These are phyloP conservation scores for Nothura maculosa DNA, from an alignment of 2,797 vertebrate genomes.

Conservation along the genomic window DNA sequence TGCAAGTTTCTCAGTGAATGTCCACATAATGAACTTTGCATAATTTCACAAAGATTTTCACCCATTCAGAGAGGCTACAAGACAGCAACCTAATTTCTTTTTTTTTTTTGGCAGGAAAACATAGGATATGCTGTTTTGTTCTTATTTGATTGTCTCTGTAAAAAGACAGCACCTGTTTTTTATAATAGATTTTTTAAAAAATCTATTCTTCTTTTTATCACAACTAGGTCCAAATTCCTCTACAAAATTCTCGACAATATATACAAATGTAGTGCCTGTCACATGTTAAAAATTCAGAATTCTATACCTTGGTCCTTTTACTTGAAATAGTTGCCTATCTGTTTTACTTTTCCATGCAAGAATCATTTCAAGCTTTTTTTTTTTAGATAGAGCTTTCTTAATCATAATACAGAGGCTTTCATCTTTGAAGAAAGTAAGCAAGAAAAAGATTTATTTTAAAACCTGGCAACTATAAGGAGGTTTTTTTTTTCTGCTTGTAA, in stretches of 20 bases:
- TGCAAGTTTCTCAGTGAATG: background rate
- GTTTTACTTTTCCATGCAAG: background rate
- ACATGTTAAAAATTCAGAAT: background rate
- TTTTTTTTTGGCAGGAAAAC: background rate
- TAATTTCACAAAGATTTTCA: background rate
- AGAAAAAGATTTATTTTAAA: constrained; percentile 11
- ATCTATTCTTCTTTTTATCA: background rate
- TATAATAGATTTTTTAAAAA: no score
- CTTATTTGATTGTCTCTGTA: background rate
- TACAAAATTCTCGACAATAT: background rate
- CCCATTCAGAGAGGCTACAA: background rate
- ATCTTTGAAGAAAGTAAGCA: constrained; percentile 30
- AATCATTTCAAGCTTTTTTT: background rate
- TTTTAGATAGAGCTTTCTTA: background rate
- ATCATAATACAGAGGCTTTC: background rate
- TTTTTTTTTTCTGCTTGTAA: constrained; percentile 14
- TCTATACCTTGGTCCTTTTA: background rate
- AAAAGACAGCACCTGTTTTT: background rate
- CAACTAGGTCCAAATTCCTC: background rate
- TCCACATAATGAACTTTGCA: background rate
- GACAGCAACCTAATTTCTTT: background rate
- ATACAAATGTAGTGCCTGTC: background rate
- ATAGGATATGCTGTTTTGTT: background rate
- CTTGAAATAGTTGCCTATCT: background rate
- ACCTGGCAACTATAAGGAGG: background rate